These are phyloP conservation scores for Gobius niger DNA, from an alignment of 2,113 vertebrate species.

Conservation along the genomic window DNA sequence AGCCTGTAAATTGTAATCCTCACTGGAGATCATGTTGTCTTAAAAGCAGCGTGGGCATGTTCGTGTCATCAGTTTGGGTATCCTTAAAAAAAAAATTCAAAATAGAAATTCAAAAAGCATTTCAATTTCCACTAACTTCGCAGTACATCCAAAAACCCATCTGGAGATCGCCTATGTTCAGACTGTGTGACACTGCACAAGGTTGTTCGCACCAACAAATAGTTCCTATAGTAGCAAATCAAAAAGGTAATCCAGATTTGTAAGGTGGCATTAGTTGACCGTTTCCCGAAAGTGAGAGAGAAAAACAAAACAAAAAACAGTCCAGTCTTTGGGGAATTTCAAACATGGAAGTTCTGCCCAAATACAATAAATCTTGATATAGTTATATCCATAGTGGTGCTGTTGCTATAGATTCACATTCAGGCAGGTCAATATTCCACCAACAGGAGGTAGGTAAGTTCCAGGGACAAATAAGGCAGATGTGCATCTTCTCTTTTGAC, in stretches of 20 bases:
- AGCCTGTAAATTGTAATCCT: constrained; percentile 62
- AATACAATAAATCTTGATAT: constrained; percentile 3
- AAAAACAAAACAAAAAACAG: constrained; percentile 9
- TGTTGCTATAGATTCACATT: constrained; percentile 62
- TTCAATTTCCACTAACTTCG: constrained; percentile 31
- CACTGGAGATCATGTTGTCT: constrained; percentile 20
- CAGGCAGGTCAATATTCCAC: constrained; percentile 66
- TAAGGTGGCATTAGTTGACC: constrained; percentile 4
- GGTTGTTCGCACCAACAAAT: constrained; percentile 12
- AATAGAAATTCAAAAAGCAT: neutral
- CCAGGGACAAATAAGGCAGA: constrained; percentile 21
- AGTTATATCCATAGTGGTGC: constrained; percentile 60
- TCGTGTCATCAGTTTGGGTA: constrained; percentile 42
- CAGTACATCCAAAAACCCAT: constrained; percentile 46
- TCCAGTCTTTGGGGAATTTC: constrained; percentile 18
- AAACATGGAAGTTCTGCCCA: constrained; percentile 23
- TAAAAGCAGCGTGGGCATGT: constrained; percentile 41
- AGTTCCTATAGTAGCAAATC: constrained; percentile 28
- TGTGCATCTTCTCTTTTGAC: constrained; percentile 47
- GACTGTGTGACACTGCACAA: neutral
- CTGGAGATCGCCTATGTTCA: constrained; percentile 12
- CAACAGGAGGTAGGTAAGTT: constrained; percentile 46
- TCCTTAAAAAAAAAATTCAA: constrained; percentile 36
- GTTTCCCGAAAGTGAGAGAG: constrained; percentile 21
- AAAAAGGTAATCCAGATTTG: constrained; percentile 63